A percentile compares a stretch with the other conserved stretches of the same genome.
phyloP scores from a whole-genome alignment of 2,113 vertebrate genomes.

The Pelvicachromis taeniatus region DNA sequence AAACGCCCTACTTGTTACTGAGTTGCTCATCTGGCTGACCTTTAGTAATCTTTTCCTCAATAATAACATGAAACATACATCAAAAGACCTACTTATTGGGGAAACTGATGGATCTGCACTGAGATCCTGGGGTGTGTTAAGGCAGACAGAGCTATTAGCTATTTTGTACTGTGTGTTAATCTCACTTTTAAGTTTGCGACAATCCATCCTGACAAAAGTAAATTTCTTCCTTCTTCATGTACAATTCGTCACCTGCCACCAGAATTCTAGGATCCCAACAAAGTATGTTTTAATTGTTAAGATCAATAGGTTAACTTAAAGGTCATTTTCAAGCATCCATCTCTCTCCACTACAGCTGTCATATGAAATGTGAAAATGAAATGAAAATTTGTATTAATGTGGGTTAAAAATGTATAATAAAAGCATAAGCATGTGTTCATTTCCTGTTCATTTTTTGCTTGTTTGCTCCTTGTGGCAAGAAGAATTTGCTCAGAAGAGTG shows the following conservation, averaged over 20 bases:
- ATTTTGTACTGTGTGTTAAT: neutral
- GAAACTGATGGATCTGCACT: slow-evolving; percentile 13
- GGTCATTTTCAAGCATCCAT: neutral
- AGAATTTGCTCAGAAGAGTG: neutral
- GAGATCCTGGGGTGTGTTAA: slow-evolving; percentile 1
- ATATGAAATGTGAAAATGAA: neutral
- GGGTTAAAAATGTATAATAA: neutral
- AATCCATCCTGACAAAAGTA: neutral
- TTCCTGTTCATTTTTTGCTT: neutral
- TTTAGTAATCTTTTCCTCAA: slow-evolving; percentile 8
- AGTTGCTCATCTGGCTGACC: slow-evolving; percentile 49
- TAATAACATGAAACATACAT: slow-evolving; percentile 21
- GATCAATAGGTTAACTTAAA: slow-evolving; percentile 12
- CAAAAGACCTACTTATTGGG: slow-evolving; percentile 27
- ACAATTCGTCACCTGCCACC: neutral
- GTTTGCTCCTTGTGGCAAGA: neutral
- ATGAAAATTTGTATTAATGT: neutral
- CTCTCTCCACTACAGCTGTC: neutral
- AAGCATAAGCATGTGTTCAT: neutral
- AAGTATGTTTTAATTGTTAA: slow-evolving; percentile 39
- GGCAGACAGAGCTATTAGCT: neutral
- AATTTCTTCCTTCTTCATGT: slow-evolving; percentile 15
- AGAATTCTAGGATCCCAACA: slow-evolving; percentile 11
- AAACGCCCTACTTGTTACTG: slow-evolving; percentile 13
- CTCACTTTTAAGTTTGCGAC: neutral